Base-by-base conservation (phyloP, 2,888 invertebrate genomes). In the Carterocephalus palaemon region DNA sequence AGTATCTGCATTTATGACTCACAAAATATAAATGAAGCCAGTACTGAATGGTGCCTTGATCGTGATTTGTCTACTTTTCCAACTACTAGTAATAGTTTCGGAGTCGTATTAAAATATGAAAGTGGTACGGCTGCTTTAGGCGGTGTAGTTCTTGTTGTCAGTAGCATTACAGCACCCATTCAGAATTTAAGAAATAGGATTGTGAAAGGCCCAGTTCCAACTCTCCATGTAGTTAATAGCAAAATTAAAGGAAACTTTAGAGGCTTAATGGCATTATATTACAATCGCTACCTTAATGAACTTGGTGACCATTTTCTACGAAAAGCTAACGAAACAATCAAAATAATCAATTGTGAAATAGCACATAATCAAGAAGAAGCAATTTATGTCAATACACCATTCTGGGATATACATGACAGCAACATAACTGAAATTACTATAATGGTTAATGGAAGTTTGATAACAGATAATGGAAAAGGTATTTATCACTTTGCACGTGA, bases 51-150 rank as follows among this genome's bases (percentile, higher is more conserved):
- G 95, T 89, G 92, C 56, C 83, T 96, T 0, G 90, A 93, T 57
- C 88, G 94, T 17, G 97, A 98, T 75, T 77, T 97, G 45, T 93
- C 94, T 0, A 91, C 95, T 7, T 99, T 99, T 67, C 99, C 99
- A 0, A 91, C 94, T 0, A 92, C 95, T 0, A 96, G 96, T 41
- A 93, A 91, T 54, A 94, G 94, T 51, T 96, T 93, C 66, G 93
- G 93, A 3, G 88, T 96, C 22, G 90, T 94, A 0, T 67, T 97
- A 24, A 91, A 93, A 51, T 97, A 96, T 63, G 88, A 89, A 52
- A 95, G 96, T 70, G 96, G 97, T 1, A 64, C 65, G 0, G 90
- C 91, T 58, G 94, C 96, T 2, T 74, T 94, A 28, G 97, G 97
- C 7, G 94, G 95, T 38, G 91, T 93, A 1, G 95, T 96, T 0